Base-by-base conservation (phyloP, 2,888 invertebrate species). In the Pyrochroa serraticornis region DNA sequence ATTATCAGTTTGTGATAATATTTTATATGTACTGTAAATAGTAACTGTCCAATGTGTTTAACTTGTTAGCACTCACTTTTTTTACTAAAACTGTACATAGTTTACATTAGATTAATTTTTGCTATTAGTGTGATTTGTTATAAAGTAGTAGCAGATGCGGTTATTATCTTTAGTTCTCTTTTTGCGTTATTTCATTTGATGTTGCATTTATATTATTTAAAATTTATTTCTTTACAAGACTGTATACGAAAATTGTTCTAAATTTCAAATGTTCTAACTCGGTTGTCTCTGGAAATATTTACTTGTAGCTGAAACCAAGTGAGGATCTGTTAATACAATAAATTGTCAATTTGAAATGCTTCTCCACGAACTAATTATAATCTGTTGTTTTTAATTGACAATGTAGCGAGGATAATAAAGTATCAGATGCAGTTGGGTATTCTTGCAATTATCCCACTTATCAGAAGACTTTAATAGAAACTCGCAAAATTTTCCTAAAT, bases 1-100 rank as follows among this genome's bases (percentile, higher is more conserved):
- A 54, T 55, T 44, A 55, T 47, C 43, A 48, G 42, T 48, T 55
- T 41, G 55, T 55, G 55, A 55, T 55, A 55, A 49, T 55, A 55
- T 55, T 55, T 55, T 55, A 49, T 55, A 48, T 31, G 8, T 42
- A 41, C 10, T 55, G 57, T 57, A 57, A 45, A 57, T 50, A 57
- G 54, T 47, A 14, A 34, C 42, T 39, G 46, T 45, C 35, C 22
- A 8, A 12, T 50, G 33, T 8, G 10, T 30, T 9, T 22, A 42
- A 9, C n/a, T 34, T 22, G 7, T 50, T 50, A 22, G 22, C 22
- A 22, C 22, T 22, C 22, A 36, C 42, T 34, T 47, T 46, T 46
- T 46, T 30, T 34, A 45, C 34, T 31, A 22, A 10, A 37, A 7
- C 1, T 49, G 39, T 42, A 41, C 6, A 49, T 42, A 50, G 10